phyloP scores from a whole-genome alignment of 1,140 invertebrate species.

The Palaemon carinicauda region DNA sequence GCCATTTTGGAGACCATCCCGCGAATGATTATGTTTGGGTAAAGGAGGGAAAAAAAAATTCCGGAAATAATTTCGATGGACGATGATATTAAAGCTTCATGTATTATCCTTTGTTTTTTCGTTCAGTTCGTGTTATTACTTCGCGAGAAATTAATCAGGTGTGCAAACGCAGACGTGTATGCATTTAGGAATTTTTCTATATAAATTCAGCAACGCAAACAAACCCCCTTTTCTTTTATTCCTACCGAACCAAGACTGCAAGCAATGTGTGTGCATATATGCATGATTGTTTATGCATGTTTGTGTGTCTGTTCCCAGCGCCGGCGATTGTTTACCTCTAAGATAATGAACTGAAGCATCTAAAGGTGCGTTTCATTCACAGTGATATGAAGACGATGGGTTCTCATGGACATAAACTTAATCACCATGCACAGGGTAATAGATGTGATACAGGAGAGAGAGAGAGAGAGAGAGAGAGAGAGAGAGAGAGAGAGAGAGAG shows the following conservation, averaged over 20 bases:
- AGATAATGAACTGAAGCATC: neutral
- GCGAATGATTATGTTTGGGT: too few relatives aligned
- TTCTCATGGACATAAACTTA: neutral
- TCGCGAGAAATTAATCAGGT: too few relatives aligned
- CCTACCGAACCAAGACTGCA: neutral
- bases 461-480: neutral
- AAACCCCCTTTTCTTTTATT: too few relatives aligned
- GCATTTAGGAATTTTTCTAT: too few relatives aligned
- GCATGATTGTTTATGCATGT: neutral
- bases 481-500: slow-evolving; percentile 16
- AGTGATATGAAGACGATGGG: neutral
- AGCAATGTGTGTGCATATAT: neutral
- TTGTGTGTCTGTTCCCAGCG: neutral
- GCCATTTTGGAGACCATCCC: too few relatives aligned
- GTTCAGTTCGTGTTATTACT: too few relatives aligned
- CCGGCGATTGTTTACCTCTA: neutral
- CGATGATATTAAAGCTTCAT: too few relatives aligned
- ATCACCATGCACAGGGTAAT: neutral
- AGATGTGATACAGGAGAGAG: neutral
- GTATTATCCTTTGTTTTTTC: too few relatives aligned
- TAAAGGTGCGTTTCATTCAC: neutral
- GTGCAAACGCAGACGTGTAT: too few relatives aligned
- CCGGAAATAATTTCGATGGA: too few relatives aligned
- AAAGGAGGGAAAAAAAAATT: too few relatives aligned
- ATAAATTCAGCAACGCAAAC: too few relatives aligned